Conservation (phyloP, 2,888 invertebrate genomes). For the Diarsia rubi region DNA sequence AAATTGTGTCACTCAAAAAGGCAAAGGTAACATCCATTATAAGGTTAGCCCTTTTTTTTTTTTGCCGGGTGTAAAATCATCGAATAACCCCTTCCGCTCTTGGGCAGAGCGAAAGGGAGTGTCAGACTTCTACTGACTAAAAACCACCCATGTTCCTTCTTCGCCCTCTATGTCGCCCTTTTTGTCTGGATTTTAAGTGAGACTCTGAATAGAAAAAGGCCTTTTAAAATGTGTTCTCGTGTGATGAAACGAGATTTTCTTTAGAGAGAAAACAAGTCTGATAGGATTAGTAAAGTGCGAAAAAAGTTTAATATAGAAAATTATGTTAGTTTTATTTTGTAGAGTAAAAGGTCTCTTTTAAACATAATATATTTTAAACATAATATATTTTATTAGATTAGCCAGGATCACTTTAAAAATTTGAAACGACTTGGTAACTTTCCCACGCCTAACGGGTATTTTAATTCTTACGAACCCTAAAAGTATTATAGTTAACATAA, state of each 20-base stretch:
- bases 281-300: constrained; percentile 6
- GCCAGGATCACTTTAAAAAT: neutral
- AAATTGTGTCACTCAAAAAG: constrained; percentile 29
- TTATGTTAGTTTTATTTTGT: constrained; percentile 5
- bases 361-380: no score
- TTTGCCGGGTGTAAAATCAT: no score
- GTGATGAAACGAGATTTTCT: neutral
- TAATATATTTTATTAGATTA: constrained; percentile 7
- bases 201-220: constrained; percentile 2
- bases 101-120: no score
- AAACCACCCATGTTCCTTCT: no score
- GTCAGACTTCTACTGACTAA: no score
- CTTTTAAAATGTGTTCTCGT: constrained; percentile 1
- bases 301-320: neutral
- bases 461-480: neutral
- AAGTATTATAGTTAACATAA: neutral
- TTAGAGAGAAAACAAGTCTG: neutral
- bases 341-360: neutral
- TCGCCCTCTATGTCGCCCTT: no score
- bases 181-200: neutral
- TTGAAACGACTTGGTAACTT: neutral
- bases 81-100: no score
- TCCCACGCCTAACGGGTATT: neutral
- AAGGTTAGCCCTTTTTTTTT: no score
- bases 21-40: constrained; percentile 20